Conservation (phyloP, 2,113 vertebrate genomes). For the Regulus satrapa region DNA sequence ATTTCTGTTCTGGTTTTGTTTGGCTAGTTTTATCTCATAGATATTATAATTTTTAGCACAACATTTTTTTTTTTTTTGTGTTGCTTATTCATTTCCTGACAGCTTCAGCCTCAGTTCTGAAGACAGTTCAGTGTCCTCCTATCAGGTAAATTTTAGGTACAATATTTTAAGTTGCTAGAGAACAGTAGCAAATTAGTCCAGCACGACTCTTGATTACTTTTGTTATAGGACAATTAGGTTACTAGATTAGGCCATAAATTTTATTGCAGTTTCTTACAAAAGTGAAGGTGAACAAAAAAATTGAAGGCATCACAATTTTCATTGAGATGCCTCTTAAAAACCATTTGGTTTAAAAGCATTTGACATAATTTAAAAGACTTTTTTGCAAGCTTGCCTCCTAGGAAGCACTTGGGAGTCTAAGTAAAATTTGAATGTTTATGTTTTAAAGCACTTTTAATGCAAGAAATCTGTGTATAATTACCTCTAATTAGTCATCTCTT, state of each 20-base stretch:
- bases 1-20: not conserved
- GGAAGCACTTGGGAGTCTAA: conserved; percentile 48
- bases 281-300: not conserved
- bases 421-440: conserved; percentile 61
- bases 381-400: conserved; percentile 33
- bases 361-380: not conserved
- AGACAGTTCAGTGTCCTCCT: not conserved
- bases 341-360: not conserved
- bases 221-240: not conserved
- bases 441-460: conserved; percentile 67
- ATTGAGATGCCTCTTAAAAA: not conserved
- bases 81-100: not conserved
- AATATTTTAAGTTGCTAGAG: not conserved
- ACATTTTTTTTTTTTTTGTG: not conserved
- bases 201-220: not conserved
- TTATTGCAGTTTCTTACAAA: not conserved
- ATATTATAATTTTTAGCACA: not conserved
- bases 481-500: conserved; percentile 61
- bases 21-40: not conserved
- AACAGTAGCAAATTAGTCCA: not conserved
- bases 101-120: not conserved
- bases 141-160: not conserved
- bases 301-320: not conserved
- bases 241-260: not conserved
- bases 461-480: conserved; percentile 63